phyloP scores from a whole-genome alignment of 37 sponge, comb jelly and placozoan species.

The Theonella swinhoei region DNA sequence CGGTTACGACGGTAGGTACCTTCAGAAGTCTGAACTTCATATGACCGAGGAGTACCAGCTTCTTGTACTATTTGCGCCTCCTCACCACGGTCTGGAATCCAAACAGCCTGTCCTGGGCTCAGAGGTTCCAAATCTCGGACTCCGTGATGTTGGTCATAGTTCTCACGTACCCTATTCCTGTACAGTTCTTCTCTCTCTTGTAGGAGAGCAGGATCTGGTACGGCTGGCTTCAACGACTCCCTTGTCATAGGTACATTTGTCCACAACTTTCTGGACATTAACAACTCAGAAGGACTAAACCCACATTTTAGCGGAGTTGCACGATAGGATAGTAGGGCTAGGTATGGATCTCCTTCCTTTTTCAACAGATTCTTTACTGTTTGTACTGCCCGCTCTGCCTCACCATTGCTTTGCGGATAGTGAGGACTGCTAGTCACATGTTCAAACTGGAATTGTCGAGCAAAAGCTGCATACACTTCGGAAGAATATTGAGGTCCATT shows the following conservation, averaged over 20 bases:
- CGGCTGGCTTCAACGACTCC: slow-evolving; percentile 16
- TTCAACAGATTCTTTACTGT: slow-evolving; percentile 17
- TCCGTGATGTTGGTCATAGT: slow-evolving; percentile 14
- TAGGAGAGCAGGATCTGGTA: not conserved
- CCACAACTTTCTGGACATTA: slow-evolving; percentile 39
- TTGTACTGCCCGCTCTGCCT: slow-evolving; percentile 30
- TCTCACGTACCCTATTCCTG: slow-evolving; percentile 11
- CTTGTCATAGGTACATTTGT: slow-evolving; percentile 27
- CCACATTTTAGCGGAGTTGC: not conserved
- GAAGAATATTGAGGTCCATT: slow-evolving; percentile 28
- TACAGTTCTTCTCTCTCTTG: slow-evolving; percentile 8
- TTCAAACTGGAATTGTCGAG: slow-evolving; percentile 10
- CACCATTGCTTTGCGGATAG: slow-evolving; percentile 21
- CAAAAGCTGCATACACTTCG: not conserved
- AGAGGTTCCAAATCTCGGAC: not conserved
- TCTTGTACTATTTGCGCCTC: slow-evolving; percentile 6
- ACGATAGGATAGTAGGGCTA: not conserved
- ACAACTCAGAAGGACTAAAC: slow-evolving; percentile 38
- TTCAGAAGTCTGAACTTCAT: slow-evolving; percentile 13
- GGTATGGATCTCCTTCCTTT: not conserved
- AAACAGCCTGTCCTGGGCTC: no score
- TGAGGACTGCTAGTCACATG: slow-evolving; percentile 6
- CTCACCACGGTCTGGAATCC: slow-evolving; percentile 19
- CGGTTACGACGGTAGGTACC: slow-evolving; percentile 39
- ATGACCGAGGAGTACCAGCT: slow-evolving; percentile 9